Conservation (phyloP, 2,113 vertebrate genomes). For the Pluvialis apricaria region DNA sequence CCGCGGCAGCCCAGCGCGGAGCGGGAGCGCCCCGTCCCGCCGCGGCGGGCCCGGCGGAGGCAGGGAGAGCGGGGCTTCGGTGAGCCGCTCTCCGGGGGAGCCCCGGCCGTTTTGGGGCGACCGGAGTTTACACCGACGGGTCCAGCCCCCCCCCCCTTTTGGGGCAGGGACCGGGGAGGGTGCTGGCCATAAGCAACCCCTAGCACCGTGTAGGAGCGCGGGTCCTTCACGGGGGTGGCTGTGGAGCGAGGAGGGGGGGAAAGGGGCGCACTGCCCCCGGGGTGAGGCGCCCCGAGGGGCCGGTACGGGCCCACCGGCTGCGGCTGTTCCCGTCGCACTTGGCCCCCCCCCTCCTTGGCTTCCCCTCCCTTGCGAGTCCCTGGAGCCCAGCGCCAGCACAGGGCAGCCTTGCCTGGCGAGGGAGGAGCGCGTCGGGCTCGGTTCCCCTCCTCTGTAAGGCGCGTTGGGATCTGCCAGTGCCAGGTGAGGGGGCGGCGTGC, state of each 20-base stretch:
- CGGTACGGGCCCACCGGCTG: neutral
- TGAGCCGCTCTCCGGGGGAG: neutral
- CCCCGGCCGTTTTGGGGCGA: neutral
- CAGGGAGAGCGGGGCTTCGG: neutral
- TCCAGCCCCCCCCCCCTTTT: neutral
- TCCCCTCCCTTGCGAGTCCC: neutral
- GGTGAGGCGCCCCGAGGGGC: neutral
- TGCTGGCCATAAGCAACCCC: neutral
- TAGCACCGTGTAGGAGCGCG: neutral
- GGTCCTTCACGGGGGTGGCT: neutral
- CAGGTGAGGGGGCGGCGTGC: neutral
- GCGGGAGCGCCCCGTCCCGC: neutral
- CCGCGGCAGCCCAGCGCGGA: neutral
- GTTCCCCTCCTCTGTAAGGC: neutral
- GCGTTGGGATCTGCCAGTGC: neutral
- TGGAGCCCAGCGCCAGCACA: neutral
- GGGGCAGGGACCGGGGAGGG: neutral
- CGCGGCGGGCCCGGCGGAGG: neutral
- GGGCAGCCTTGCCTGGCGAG: neutral
- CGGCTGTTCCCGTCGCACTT: neutral
- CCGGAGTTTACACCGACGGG: neutral
- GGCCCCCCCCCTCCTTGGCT: neutral
- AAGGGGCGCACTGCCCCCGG: neutral
- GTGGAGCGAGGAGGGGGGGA: neutral
- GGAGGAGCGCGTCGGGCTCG: neutral